Evolutionary conservation across 2,113 vertebrate genomes (phyloP).

Genomic region (Cyanoderma ruficeps): DNA sequence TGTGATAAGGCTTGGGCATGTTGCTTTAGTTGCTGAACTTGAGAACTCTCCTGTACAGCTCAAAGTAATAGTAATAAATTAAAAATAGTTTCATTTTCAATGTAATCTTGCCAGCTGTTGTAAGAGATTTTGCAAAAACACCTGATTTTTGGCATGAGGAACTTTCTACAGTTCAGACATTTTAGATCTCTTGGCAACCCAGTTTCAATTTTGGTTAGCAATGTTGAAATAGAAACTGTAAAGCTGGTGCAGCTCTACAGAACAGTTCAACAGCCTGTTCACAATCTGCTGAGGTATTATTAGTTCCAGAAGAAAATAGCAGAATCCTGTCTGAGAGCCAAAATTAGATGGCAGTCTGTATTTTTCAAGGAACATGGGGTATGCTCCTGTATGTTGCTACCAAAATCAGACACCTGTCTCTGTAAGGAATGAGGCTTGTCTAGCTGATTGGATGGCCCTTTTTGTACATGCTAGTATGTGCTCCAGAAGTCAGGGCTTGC

Average conservation of each 20-base stretch:
- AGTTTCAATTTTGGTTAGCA: background rate
- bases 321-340: background rate
- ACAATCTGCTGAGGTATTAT: background rate
- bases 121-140: background rate
- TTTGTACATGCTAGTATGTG: background rate
- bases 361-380: background rate
- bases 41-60: background rate
- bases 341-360: background rate
- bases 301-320: background rate
- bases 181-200: background rate
- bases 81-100: background rate
- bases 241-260: background rate
- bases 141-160: background rate
- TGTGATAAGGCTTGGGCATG: background rate
- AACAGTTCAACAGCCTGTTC: conserved; percentile 1
- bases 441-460: background rate
- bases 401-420: background rate
- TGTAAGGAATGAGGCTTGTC: background rate
- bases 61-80: background rate
- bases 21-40: background rate
- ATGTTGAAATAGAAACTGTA: background rate
- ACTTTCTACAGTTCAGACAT: background rate
- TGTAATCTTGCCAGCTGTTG: background rate
- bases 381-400: background rate
- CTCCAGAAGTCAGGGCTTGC: background rate